A percentile compares a stretch with the other conserved stretches of the same genome.
These are phyloP conservation scores for Synaphobranchus kaupii DNA, from an alignment of 2,797 vertebrate species.

Conservation along the genomic window DNA sequence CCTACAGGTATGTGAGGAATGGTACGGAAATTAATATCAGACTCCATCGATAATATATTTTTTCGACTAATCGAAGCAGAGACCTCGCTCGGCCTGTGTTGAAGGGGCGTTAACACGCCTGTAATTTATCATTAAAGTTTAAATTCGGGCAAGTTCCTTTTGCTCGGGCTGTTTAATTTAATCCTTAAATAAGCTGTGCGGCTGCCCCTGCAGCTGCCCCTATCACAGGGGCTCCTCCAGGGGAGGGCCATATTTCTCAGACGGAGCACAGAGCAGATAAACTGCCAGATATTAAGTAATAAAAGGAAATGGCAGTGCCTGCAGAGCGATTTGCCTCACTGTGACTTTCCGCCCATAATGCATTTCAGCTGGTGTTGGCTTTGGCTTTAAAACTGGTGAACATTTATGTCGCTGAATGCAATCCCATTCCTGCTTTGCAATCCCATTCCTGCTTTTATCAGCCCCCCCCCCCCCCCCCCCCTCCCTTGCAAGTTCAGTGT, in stretches of 20 bases:
- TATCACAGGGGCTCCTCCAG: constrained; percentile 28
- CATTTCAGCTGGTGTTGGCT: background rate
- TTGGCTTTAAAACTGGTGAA: background rate
- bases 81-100: constrained; percentile 28
- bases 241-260: constrained; percentile 15
- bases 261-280: constrained; percentile 44
- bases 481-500: background rate
- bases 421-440: background rate
- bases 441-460: background rate
- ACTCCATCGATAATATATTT: background rate
- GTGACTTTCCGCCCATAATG: background rate
- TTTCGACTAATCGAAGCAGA: background rate
- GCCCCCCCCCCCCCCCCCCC: background rate
- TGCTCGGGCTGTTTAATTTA: constrained; percentile 85
- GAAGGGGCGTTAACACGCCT: constrained; percentile 77
- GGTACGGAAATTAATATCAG: constrained; percentile 3
- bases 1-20: background rate
- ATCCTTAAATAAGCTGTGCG: constrained; percentile 84
- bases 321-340: background rate
- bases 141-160: constrained; percentile 75
- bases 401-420: background rate
- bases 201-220: constrained; percentile 49
- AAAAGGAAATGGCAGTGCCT: constrained; percentile 37
- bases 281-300: constrained; percentile 42
- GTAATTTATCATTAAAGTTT: constrained; percentile 86